A percentile compares a stretch with the other conserved stretches of the same genome.
Evolutionary conservation across 2,888 invertebrate species (phyloP).

Genomic region (Agrotis puta): DNA sequence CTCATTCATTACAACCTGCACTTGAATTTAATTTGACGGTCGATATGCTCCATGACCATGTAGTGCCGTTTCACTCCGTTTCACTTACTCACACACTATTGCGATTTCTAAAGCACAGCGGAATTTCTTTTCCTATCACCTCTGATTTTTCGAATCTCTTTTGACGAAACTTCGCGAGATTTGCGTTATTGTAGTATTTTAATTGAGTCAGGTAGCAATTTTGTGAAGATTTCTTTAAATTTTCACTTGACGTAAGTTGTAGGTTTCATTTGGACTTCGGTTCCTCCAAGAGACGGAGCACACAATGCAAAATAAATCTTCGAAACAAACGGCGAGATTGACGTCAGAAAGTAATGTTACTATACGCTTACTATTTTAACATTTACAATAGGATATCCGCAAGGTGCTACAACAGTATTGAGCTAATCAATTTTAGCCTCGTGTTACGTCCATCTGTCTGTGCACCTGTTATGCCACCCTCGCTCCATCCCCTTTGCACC

Average conservation of each 20-base stretch:
- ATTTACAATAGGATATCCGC: conserved; percentile 17
- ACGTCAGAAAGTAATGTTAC: conserved; percentile 27
- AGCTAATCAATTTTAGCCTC: conserved; percentile 56
- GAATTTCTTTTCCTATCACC: conserved; percentile 80
- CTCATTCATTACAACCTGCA: conserved; percentile 76
- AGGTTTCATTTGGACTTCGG: conserved; percentile 23
- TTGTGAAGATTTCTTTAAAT: conserved; percentile 27
- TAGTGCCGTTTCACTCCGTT: conserved; percentile 86
- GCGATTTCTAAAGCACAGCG: conserved; percentile 81
- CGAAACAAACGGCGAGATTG: conserved; percentile 12
- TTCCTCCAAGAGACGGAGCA: conserved; percentile 9
- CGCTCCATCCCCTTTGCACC: conserved; percentile 39
- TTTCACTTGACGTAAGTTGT: conserved; percentile 27
- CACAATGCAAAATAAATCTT: conserved; percentile 4
- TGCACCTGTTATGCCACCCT: conserved; percentile 64
- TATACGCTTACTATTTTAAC: conserved; percentile 2
- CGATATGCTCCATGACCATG: conserved; percentile 85
- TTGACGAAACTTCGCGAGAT: conserved; percentile 49
- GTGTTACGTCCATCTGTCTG: conserved; percentile 75
- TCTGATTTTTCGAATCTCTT: conserved; percentile 51
- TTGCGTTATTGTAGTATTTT: conserved; percentile 46
- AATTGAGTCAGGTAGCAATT: conserved; percentile 37
- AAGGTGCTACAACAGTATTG: conserved; percentile 38
- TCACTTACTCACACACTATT: conserved; percentile 76
- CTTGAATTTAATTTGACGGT: conserved; percentile 87